phyloP scores from a whole-genome alignment of 2,888 invertebrate species.

The Andricus curvator region DNA sequence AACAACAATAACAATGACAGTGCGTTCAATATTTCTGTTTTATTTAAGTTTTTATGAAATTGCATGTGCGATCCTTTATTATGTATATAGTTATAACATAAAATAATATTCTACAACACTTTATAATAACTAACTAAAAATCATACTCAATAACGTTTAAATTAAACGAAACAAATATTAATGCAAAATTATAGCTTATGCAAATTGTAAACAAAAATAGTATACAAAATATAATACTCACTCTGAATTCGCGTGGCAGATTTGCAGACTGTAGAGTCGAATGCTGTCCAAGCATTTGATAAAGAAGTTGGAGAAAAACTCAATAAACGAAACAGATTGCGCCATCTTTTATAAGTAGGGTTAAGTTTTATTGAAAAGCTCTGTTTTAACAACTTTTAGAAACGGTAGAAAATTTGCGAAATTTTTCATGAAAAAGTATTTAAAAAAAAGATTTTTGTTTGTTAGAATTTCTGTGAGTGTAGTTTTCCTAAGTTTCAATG shows the following conservation, averaged over 20 bases:
- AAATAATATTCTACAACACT: neutral
- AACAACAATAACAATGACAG: neutral
- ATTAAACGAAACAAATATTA: neutral
- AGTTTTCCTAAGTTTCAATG: no score
- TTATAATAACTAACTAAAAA: neutral
- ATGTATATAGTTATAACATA: neutral
- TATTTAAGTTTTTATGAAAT: neutral
- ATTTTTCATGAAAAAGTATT: no score
- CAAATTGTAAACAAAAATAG: no score
- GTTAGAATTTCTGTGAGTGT: no score
- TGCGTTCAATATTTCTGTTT: neutral
- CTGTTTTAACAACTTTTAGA: neutral
- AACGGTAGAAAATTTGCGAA: neutral
- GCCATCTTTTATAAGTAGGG: neutral
- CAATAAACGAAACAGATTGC: neutral
- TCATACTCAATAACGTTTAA: neutral
- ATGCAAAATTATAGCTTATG: neutral
- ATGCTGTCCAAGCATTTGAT: neutral
- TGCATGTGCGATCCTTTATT: neutral
- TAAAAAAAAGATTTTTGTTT: no score
- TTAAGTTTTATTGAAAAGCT: neutral
- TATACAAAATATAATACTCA: neutral
- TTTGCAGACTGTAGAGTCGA: neutral
- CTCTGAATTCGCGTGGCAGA: neutral
- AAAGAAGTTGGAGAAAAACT: neutral